Base-by-base conservation (phyloP, 2,113 vertebrate species). In the Larimichthys crocea region DNA sequence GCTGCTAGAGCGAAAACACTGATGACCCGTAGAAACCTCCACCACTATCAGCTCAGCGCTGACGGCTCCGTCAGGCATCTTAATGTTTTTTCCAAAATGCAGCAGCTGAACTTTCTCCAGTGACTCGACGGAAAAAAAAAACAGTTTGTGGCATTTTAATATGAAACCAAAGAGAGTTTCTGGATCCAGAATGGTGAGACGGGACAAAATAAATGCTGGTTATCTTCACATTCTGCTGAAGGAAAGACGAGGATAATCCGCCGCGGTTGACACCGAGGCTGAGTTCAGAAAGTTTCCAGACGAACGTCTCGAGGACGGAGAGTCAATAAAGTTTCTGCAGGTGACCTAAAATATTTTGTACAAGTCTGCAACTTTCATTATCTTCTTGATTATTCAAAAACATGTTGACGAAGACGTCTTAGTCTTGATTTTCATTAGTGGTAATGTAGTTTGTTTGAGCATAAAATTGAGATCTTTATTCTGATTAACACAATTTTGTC, bases 221-320 rank as follows among this genome's bases (percentile, higher is more conserved):
- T 74, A 46, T 60, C 20, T 17, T 50, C 67, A 22, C 10, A 29
- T 40, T 69, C 19, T 16, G 52, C 56, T 53, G 65, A 53, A 42
- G 56, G n/a, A 61, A 26, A 26, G 56, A 69, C 26, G 68, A 74
- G 52, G 10, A 17, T 80, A 44, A 80, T 80, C 77, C 69, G 2
- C 49, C 2, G 70, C 2, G 62, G 70, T 66, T 5, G 40, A 44
- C 77, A 1, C 48, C 2, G 70, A 3, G 61, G 70, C 57, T 4
- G 40, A 44, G 69, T 9, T 73, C 71, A 74, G 56, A 81, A 53
- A 61, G 44, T 74, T 81, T 74, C 79, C 79, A 66, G 7, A 16
- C 53, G 40, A 3, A 24, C 3, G 31, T 44, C 8, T 67, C 8
- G 46, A 2, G 44, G 64, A 67, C 14, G 40, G 20, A 44, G 61